A percentile compares a stretch with the other conserved stretches of the same genome.
phyloP scores from a whole-genome alignment of 2,888 invertebrate species.

The Criorhina ranunculi region DNA sequence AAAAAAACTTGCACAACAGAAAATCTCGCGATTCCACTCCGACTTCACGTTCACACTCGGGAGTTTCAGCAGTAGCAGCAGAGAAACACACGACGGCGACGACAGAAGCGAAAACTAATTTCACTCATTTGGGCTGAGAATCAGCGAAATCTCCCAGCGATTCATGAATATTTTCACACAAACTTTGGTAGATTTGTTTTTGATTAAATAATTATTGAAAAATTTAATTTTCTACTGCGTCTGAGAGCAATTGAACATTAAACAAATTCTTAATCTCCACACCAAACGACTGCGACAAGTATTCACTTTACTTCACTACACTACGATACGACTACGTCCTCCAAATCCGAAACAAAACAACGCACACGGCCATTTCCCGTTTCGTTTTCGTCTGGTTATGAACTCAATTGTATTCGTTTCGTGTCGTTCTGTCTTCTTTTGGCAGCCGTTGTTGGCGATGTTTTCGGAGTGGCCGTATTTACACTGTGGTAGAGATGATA shows the following conservation, averaged over 20 bases:
- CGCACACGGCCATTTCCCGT: slow-evolving; percentile 63
- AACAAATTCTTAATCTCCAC: slow-evolving; percentile 45
- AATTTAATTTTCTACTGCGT: slow-evolving; percentile 36
- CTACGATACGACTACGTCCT: slow-evolving; percentile 58
- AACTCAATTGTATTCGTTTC: slow-evolving; percentile 23
- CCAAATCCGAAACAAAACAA: slow-evolving; percentile 69
- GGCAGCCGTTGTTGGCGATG: slow-evolving; percentile 20
- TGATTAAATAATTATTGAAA: slow-evolving; percentile 3
- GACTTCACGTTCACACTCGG: slow-evolving; percentile 46
- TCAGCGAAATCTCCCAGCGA: slow-evolving; percentile 11
- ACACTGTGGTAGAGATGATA: slow-evolving; percentile 4
- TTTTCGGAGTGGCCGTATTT: slow-evolving; percentile 52
- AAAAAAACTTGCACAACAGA: slow-evolving; percentile 72
- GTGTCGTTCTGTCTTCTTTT: slow-evolving; percentile 58
- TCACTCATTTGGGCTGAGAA: slow-evolving; percentile 55
- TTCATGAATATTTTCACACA: slow-evolving; percentile 45
- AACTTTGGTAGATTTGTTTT: slow-evolving; percentile 45
- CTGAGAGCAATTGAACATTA: slow-evolving; percentile 64
- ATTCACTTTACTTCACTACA: too few relatives aligned
- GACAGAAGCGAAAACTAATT: slow-evolving; percentile 37
- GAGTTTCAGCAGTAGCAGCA: slow-evolving; percentile 34
- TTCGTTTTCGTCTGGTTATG: slow-evolving; percentile 60
- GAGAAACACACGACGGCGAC: slow-evolving; percentile 42
- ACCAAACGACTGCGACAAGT: slow-evolving; percentile 56
- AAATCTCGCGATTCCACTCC: slow-evolving; percentile 51